Percentiles rank a stretch among this genome's conserved stretches.
Conservation (phyloP, 1,140 invertebrate species). For the Meloidogyne floridensis region DNA sequence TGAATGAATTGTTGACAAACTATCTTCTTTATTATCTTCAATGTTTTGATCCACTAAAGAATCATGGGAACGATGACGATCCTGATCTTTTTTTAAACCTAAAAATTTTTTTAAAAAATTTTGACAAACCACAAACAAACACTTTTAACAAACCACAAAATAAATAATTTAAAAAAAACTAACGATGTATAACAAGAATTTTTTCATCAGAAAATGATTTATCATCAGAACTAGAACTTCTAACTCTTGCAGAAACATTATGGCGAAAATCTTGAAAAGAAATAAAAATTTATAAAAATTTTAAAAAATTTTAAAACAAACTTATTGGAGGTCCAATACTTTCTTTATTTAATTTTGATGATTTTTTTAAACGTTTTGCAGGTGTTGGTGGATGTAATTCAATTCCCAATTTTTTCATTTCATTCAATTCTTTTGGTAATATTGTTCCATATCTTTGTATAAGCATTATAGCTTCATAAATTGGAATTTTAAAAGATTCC, state of each 20-base stretch:
- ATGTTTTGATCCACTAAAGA: constrained; percentile 16
- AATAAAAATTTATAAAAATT: background rate
- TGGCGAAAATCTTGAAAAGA: constrained; percentile 14
- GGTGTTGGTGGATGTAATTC: constrained; percentile 2
- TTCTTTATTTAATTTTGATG: constrained; percentile 13
- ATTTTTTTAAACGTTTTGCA: constrained; percentile 8
- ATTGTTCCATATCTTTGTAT: constrained; percentile 10
- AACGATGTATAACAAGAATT: constrained; percentile 11
- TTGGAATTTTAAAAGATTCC: constrained; percentile 1
- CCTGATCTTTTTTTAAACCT: constrained; percentile 11
- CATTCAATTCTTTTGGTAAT: background rate
- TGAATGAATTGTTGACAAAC: no score
- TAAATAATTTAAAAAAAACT: background rate
- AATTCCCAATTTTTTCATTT: constrained; percentile 8
- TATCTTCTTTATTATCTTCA: background rate
- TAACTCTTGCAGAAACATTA: constrained; percentile 19
- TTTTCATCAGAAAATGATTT: constrained; percentile 4
- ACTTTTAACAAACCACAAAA: background rate
- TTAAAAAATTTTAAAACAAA: background rate
- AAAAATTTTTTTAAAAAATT: background rate
- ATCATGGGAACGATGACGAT: constrained; percentile 26
- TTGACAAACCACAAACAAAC: background rate
- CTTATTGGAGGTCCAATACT: constrained; percentile 11
- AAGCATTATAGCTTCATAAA: background rate
- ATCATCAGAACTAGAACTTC: background rate